Evolutionary conservation across 2,113 vertebrate species (phyloP).

Genomic region (human): GRCh38 chr1:81763001-81763500

Average conservation of each 20-base stretch:
- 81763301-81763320: background rate
- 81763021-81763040: too few species aligned
- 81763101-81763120: background rate
- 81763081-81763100: background rate
- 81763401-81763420: too few species aligned
- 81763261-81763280: slow-evolving; percentile 22
- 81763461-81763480: too few species aligned
- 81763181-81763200: slow-evolving; percentile 19
- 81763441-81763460: too few species aligned
- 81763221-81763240: background rate
- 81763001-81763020: too few species aligned
- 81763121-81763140: background rate
- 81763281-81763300: slow-evolving; percentile 58
- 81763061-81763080: background rate
- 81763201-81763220: background rate
- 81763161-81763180: slow-evolving; percentile 26
- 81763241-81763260: background rate
- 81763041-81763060: too few species aligned
- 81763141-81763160: background rate
- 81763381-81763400: too few species aligned
- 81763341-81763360: too few species aligned
- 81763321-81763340: too few species aligned
- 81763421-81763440: too few species aligned
- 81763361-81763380: too few species aligned
- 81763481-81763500: too few species aligned